A percentile compares a stretch with the other conserved stretches of the same genome.
phyloP scores from a whole-genome alignment of 2,888 invertebrate species.

The Sarcophaga carnaria region DNA sequence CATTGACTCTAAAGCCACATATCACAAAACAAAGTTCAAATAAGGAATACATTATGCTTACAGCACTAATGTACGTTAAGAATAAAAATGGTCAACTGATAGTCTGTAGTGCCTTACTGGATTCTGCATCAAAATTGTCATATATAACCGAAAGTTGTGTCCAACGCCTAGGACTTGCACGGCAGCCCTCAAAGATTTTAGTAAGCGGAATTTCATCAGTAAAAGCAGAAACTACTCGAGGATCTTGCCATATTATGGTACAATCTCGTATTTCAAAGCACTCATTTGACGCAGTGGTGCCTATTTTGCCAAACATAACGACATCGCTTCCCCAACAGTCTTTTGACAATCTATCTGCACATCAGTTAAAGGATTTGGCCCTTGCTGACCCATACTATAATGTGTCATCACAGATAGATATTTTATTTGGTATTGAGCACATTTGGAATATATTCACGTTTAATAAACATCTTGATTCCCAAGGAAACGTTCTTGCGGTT shows the following conservation, averaged over 20 bases:
- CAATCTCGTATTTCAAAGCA: constrained; percentile 25
- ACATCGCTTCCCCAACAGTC: neutral
- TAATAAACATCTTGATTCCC: neutral
- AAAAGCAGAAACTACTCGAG: constrained; percentile 42
- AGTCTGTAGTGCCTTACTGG: constrained; percentile 43
- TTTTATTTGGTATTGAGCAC: constrained; percentile 14
- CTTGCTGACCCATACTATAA: constrained; percentile 49
- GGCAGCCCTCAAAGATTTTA: constrained; percentile 28
- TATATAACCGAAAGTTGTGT: constrained; percentile 43
- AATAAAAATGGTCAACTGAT: constrained; percentile 15
- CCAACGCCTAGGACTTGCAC: constrained; percentile 24
- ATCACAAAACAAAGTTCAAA: neutral
- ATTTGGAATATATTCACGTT: constrained; percentile 19
- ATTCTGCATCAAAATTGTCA: constrained; percentile 44
- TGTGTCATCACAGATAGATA: constrained; percentile 15
- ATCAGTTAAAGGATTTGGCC: neutral
- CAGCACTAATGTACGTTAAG: constrained; percentile 46
- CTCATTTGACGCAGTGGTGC: neutral
- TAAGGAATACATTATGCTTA: constrained; percentile 41
- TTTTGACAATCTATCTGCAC: neutral
- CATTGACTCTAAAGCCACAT: neutral
- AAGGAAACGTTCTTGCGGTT: constrained; percentile 37
- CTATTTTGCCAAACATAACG: too few relatives aligned
- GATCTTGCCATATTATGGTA: constrained; percentile 22
- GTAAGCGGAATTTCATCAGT: constrained; percentile 43